Base-by-base conservation (phyloP, 2,113 vertebrate species). In the Elanoides forficatus region DNA sequence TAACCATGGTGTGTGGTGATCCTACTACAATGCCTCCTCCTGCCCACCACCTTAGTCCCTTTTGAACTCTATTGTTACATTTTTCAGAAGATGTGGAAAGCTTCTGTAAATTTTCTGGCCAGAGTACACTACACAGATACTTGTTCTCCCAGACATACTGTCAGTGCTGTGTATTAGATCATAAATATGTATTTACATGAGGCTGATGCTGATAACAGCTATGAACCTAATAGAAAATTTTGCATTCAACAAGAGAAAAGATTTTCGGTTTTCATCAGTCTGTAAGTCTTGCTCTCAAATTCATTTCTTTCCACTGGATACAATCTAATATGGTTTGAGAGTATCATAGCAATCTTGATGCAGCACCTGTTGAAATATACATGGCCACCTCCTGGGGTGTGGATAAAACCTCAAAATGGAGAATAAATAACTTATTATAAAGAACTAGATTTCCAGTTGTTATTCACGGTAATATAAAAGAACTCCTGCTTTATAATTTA, bases 401-500 rank as follows among this genome's bases (percentile, higher is more conserved):
- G 97, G 97, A 96, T 97, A 98, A 98, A 97, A 97, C 97, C 97
- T 97, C 95, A 96, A 97, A 97, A 98, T 97, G 96, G 94, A 97
- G 96, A 98, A 97, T 97, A 98, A 97, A 98, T 98, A 97, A 98
- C 94, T 98, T 98, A 95, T 94, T 97, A 95, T 95, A 96, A 96
- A 96, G 96, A 97, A 97, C 97, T 95, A 96, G 95, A 96, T 95
- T 96, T 97, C 95, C 96, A 96, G 97, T 95, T 95, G 84, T 94
- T 95, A 82, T 94, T 95, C 90, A 92, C 40, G 9, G 93, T 96
- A 97, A 97, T 92, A 96, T 75, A 86, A 95, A 96, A 93, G 93
- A 90, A 88, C 78, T 96, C 93, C 45, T 95, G 85, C 91, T 97
- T 97, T 96, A 97, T 98, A 97, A 97, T 98, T 97, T 97, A 98